Conservation (phyloP, 1,140 invertebrate genomes). For the Oryctes rhinoceros region DNA sequence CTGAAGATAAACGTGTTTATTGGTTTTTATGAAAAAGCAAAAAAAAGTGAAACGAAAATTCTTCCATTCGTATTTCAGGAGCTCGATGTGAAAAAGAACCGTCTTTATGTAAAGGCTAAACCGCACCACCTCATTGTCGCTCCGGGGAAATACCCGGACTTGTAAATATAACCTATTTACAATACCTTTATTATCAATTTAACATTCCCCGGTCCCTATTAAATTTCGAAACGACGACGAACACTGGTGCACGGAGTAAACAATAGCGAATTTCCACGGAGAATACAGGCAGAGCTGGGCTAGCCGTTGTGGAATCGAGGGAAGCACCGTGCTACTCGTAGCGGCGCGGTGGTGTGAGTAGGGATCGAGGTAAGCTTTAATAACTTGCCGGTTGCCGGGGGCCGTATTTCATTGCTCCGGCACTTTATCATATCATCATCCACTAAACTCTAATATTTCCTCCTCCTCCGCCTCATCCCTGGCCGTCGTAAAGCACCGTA, state of each 20-base stretch:
- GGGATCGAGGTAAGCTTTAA: constrained; percentile 28
- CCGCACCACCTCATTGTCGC: too few relatives aligned
- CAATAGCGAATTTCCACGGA: constrained; percentile 10
- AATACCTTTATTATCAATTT: constrained; percentile 35
- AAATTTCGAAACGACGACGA: background rate
- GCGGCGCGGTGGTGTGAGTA: background rate
- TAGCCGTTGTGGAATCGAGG: background rate
- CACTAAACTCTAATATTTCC: constrained; percentile 29
- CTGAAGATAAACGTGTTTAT: too few relatives aligned
- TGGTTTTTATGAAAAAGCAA: too few relatives aligned
- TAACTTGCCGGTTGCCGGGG: constrained; percentile 23
- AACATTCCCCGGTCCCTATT: constrained; percentile 27
- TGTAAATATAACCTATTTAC: background rate
- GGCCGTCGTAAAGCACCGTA: background rate
- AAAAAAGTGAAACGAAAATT: too few relatives aligned
- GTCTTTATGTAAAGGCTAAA: too few relatives aligned
- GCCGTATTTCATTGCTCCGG: constrained; percentile 33
- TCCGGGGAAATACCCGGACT: too few relatives aligned
- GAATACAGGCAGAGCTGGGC: background rate
- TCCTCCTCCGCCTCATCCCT: background rate
- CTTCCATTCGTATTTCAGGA: too few relatives aligned
- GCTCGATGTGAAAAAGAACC: too few relatives aligned
- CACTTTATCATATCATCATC: constrained; percentile 37
- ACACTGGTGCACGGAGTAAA: background rate
- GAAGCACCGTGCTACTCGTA: background rate